These are phyloP conservation scores for Girardinichthys multiradiatus DNA, from an alignment of 2,113 vertebrate genomes.

Conservation along the genomic window DNA sequence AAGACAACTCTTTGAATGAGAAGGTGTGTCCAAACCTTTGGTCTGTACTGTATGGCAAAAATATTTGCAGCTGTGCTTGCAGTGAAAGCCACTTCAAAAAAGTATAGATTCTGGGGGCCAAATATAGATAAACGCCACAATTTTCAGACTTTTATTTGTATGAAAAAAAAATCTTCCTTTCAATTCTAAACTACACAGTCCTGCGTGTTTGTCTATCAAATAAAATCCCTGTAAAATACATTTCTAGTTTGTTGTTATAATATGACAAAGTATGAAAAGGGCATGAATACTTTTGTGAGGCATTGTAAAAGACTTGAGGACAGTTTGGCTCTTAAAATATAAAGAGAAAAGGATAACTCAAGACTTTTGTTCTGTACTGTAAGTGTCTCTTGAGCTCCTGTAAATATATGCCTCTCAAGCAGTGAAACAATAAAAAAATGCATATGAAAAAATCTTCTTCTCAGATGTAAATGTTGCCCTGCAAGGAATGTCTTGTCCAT, in stretches of 20 bases:
- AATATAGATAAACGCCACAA: too few relatives aligned
- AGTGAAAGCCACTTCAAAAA: too few relatives aligned
- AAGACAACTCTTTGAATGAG: too few relatives aligned
- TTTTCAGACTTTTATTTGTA: too few relatives aligned
- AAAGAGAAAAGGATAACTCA: neutral
- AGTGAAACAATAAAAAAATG: conserved; percentile 74
- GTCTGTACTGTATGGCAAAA: too few relatives aligned
- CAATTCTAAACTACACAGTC: too few relatives aligned
- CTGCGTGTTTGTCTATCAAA: too few relatives aligned
- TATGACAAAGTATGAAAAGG: neutral
- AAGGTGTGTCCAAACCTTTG: too few relatives aligned
- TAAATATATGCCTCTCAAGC: conserved; percentile 9
- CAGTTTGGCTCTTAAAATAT: neutral
- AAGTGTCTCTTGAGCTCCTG: neutral
- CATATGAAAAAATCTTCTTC: conserved; percentile 76
- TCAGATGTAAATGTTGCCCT: conserved; percentile 79
- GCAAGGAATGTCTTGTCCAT: conserved; percentile 75
- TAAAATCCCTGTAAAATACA: neutral
- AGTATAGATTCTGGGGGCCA: too few relatives aligned
- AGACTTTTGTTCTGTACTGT: neutral
- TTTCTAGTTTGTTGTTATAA: neutral
- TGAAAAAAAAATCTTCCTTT: too few relatives aligned
- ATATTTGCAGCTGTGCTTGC: too few relatives aligned
- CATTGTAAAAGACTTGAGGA: neutral
- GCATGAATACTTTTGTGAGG: neutral